Percentiles rank a stretch among this genome's conserved stretches.
Conservation (phyloP, 2,888 invertebrate genomes). For the Drosophila robusta region DNA sequence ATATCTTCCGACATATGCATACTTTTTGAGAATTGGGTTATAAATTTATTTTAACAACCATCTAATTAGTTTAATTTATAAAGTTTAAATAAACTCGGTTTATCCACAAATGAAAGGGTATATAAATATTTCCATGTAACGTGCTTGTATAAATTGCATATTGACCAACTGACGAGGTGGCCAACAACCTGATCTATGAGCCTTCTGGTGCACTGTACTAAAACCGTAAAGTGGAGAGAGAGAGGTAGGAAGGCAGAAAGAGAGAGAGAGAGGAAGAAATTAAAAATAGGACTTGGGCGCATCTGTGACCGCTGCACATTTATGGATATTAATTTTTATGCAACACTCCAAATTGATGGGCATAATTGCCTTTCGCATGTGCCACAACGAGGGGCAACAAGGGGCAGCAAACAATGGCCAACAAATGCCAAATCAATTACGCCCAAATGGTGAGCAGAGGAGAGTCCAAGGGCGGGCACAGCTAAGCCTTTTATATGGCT, state of each 20-base stretch:
- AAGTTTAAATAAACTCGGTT: too few species aligned
- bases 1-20: not conserved
- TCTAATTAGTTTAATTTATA: too few species aligned
- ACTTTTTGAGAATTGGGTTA: too few species aligned
- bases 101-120: constrained; percentile 1
- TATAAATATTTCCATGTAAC: not conserved
- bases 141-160: not conserved
- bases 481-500: too few species aligned
- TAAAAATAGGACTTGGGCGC: constrained; percentile 24
- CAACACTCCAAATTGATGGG: constrained; percentile 70
- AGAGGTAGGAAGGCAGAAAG: not conserved
- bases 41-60: too few species aligned
- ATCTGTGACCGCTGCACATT: constrained; percentile 66
- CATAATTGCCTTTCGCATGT: constrained; percentile 58
- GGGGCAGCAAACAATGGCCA: not conserved
- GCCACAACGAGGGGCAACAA: constrained; percentile 12
- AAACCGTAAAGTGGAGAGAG: not conserved
- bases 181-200: constrained; percentile 59
- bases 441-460: not conserved
- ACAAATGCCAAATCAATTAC: constrained; percentile 60
- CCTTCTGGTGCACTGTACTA: constrained; percentile 3
- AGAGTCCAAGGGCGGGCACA: too few species aligned
- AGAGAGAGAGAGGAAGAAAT: not conserved
- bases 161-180: constrained; percentile 34
- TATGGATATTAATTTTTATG: constrained; percentile 75